Base-by-base conservation (phyloP, 2,888 invertebrate species). In the Melolontha melolontha region DNA sequence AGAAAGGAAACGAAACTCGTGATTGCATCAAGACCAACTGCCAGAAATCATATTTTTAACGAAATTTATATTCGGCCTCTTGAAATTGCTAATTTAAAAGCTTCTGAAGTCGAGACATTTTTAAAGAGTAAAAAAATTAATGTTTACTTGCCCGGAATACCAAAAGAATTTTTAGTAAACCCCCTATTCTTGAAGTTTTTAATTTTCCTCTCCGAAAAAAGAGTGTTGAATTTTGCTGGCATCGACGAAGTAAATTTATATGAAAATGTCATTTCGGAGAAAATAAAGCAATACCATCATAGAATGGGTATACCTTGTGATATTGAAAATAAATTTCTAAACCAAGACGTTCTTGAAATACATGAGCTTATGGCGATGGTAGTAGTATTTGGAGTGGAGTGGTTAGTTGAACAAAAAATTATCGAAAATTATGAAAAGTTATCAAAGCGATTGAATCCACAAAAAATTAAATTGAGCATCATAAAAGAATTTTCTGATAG, bases 381-480 rank as follows among this genome's bases (percentile, higher is more conserved):
- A 2, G 27, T 27, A 14, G 44, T 59, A 44, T 59, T 59, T 44
- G 59, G 59, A 10, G 22, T 29, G 10, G 14, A 44, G 1, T 34
- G 34, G 16, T 44, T 44, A 5, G 29, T 59, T 27, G 10, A 34
- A 27, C 14, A 29, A 59, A 27, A 1, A 44, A 34, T 34, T 6
- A 44, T 29, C 22, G 44, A 14, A 12, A 27, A 44, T 1, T 59
- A 68, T 67, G 57, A 54, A 64, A 66, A 5, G n/a, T 27, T 47
- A 27, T 1, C 44, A 22, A 5, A 12, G 27, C 27, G 22, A 51
- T 4, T 51, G 8, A 27, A 27, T 29, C n/a, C 51, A 4, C 11
- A 51, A 17, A 41, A 22, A 2, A 11, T 14, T 17, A 59, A 17
- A 11, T 12, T 59, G 10, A 27, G 44, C 22, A 11, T 59, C 12